These are phyloP conservation scores for Lamellibrachia columna DNA, from an alignment of 2,888 invertebrate species.

Conservation along the genomic window DNA sequence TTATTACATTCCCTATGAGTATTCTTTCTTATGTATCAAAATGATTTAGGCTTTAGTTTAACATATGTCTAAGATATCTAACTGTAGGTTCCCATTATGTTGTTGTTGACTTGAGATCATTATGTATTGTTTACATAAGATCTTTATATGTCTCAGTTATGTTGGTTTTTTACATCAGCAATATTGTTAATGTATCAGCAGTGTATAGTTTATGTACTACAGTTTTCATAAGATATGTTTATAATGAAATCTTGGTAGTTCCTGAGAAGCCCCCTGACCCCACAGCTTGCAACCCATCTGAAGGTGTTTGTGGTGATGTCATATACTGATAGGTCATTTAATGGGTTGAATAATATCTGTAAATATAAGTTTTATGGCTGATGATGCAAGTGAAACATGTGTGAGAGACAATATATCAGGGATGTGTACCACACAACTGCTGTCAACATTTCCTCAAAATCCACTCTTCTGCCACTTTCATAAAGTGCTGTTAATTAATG, in stretches of 20 bases:
- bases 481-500: too few species aligned
- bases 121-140: not conserved
- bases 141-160: not conserved
- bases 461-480: too few species aligned
- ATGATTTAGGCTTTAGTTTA: too few species aligned
- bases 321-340: slow-evolving; percentile 17
- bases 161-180: not conserved
- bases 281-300: not conserved
- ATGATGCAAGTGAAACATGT: not conserved
- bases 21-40: too few species aligned
- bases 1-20: too few species aligned
- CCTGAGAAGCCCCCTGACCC: not conserved
- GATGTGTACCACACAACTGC: not conserved
- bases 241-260: not conserved
- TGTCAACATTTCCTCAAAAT: too few species aligned
- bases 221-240: not conserved
- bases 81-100: too few species aligned
- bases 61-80: too few species aligned
- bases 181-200: not conserved
- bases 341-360: not conserved
- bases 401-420: not conserved
- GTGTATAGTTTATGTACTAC: not conserved
- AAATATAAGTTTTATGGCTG: not conserved
- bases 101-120: not conserved
- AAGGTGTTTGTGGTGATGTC: not conserved